A percentile compares a stretch with the other conserved stretches of the same genome.
Evolutionary conservation across 2,797 vertebrate genomes (phyloP).

Genomic region (Argya squamiceps): DNA sequence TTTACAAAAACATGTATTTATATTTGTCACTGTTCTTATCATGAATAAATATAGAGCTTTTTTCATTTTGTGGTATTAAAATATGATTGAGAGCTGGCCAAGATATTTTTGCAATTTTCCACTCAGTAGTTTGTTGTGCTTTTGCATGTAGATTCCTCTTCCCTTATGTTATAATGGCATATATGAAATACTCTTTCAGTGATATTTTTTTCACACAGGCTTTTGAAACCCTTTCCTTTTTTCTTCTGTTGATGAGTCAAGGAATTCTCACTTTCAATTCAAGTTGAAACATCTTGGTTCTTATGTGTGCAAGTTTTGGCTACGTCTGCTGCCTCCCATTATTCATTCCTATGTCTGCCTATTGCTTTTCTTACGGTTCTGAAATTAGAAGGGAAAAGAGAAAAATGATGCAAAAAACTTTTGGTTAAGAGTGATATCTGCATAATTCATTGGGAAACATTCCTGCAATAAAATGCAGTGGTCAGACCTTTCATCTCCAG

Average conservation of each 20-base stretch:
- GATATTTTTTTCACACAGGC: not conserved
- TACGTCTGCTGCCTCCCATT: not conserved
- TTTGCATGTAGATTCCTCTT: not conserved
- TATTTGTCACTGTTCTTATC: not conserved
- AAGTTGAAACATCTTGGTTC: not conserved
- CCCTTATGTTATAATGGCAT: not conserved
- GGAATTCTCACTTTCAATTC: not conserved
- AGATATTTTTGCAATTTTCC: conserved; percentile 1
- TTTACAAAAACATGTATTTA: not conserved
- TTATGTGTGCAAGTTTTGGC: not conserved
- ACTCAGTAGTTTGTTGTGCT: not conserved
- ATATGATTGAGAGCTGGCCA: not conserved
- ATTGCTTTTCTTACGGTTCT: not conserved
- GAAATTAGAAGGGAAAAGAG: not conserved
- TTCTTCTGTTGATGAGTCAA: not conserved
- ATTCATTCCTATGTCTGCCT: not conserved
- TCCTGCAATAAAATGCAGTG: not conserved
- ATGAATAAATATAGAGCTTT: not conserved
- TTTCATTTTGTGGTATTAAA: conserved; percentile 1
- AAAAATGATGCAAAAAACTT: not conserved
- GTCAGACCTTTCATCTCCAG: not conserved
- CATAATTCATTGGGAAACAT: not conserved
- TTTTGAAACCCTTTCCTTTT: not conserved
- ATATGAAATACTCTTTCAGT: not conserved
- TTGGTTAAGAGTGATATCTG: not conserved